A percentile compares a stretch with the other conserved stretches of the same genome.
phyloP scores from a whole-genome alignment of 2,888 invertebrate genomes.

The Eupithecia inturbata region DNA sequence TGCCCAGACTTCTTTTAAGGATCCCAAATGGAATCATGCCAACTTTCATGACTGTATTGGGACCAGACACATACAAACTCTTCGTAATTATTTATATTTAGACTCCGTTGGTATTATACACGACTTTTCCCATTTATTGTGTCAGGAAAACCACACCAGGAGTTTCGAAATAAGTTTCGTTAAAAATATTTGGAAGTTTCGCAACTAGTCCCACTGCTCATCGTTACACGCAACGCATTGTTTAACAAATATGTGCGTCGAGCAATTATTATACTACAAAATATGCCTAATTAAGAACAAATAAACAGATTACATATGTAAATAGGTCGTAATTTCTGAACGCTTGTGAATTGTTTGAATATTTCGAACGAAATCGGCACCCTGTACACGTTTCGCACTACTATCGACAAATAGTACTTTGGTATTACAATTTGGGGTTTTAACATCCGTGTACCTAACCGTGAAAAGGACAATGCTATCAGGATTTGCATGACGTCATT shows the following conservation, averaged over 20 bases:
- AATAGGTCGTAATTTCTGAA: conserved; percentile 31
- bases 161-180: conserved; percentile 7
- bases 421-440: neutral
- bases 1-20: conserved; percentile 20
- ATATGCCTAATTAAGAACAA: conserved; percentile 33
- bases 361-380: conserved; percentile 8
- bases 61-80: neutral
- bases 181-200: conserved; percentile 16
- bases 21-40: conserved; percentile 30
- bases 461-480: neutral
- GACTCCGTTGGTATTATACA: neutral
- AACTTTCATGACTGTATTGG: conserved; percentile 20
- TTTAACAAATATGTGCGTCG: conserved; percentile 28
- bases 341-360: conserved; percentile 20
- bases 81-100: neutral
- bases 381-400: neutral
- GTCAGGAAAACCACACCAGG: conserved; percentile 3
- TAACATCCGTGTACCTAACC: neutral
- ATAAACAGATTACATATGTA: conserved; percentile 37
- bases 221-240: conserved; percentile 27
- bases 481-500: neutral
- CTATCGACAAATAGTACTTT: neutral
- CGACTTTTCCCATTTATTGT: neutral
- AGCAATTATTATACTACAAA: neutral
- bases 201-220: conserved; percentile 25